A percentile compares a stretch with the other conserved stretches of the same genome.
Conservation (phyloP, 2,113 vertebrate species). For the Ornithorhynchus anatinus region DNA sequence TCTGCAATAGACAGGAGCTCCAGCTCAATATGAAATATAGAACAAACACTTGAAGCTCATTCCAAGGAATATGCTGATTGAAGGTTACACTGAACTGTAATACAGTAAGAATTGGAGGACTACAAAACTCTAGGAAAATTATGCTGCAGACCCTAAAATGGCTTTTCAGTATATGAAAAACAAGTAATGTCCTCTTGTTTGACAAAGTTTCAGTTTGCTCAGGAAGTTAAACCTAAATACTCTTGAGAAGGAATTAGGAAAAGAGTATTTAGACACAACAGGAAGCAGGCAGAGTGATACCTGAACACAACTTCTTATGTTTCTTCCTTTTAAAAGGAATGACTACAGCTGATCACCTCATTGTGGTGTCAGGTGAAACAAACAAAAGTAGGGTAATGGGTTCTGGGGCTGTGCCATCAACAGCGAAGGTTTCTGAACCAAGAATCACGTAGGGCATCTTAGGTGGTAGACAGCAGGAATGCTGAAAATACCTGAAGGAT, state of each 20-base stretch:
- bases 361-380: too few species aligned
- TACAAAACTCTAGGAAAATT: conserved; percentile 24
- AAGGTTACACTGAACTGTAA: conserved; percentile 37
- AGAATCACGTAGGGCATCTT: too few species aligned
- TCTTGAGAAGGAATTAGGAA: background rate
- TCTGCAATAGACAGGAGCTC: conserved; percentile 55
- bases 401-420: too few species aligned
- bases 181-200: background rate
- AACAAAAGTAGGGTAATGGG: too few species aligned
- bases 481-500: too few species aligned
- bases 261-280: background rate
- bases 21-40: conserved; percentile 62
- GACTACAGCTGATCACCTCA: too few species aligned
- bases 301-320: background rate
- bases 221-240: background rate
- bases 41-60: conserved; percentile 60
- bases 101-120: conserved; percentile 26
- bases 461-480: too few species aligned
- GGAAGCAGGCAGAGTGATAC: background rate
- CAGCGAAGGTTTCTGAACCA: too few species aligned
- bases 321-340: background rate
- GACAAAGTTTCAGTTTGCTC: background rate
- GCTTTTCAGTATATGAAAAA: background rate
- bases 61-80: conserved; percentile 45
- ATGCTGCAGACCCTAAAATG: background rate